These are phyloP conservation scores for Sarcophilus harrisii DNA, from an alignment of 2,797 vertebrate species.

Conservation along the genomic window DNA sequence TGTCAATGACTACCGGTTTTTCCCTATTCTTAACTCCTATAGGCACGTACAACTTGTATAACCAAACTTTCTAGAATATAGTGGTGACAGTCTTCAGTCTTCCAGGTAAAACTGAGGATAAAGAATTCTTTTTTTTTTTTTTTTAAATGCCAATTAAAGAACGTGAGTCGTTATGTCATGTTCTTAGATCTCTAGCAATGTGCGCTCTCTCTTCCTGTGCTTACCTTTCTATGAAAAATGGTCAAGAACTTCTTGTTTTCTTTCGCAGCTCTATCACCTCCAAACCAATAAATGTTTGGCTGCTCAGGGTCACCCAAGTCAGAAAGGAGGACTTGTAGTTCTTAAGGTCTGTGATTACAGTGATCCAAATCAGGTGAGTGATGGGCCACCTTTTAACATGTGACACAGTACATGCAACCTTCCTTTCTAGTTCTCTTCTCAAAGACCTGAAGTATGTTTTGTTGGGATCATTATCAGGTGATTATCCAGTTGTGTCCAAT, in stretches of 20 bases:
- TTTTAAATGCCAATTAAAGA: not conserved
- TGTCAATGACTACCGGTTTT: not conserved
- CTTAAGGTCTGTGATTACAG: conserved; percentile 90
- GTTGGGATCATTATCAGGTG: not conserved
- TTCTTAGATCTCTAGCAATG: not conserved
- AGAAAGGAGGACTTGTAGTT: conserved; percentile 94
- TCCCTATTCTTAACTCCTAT: not conserved
- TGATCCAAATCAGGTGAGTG: conserved; percentile 90
- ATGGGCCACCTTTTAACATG: not conserved
- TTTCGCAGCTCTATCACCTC: conserved; percentile 90
- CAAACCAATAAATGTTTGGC: conserved; percentile 91
- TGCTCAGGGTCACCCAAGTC: conserved; percentile 93
- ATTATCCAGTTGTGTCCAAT: not conserved
- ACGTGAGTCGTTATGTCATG: too few species aligned
- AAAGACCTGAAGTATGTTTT: not conserved
- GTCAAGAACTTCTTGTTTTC: not conserved
- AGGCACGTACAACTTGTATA: not conserved
- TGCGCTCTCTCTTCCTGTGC: not conserved
- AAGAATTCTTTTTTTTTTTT: not conserved
- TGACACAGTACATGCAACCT: not conserved
- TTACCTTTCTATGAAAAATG: not conserved
- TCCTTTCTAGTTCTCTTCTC: not conserved
- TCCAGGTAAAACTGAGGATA: not conserved
- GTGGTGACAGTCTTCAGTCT: accelerated
- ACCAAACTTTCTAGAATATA: not conserved